Base-by-base conservation (phyloP, 2,888 invertebrate genomes). In the Timema podura region DNA sequence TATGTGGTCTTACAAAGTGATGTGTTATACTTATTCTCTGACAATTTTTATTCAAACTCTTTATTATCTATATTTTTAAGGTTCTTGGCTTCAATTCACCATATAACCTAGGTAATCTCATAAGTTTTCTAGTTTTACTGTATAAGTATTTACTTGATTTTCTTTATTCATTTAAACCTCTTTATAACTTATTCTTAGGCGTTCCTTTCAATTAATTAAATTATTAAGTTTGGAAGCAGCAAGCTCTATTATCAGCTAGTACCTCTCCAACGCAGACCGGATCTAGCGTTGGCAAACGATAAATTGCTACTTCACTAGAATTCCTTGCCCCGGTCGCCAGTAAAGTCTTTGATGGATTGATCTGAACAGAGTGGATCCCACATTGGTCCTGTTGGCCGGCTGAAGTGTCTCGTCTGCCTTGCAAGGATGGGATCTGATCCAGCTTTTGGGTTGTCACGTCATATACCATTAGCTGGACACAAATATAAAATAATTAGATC, bases 291-390 rank as follows among this genome's bases (percentile, higher is more conserved):
- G 97, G 97, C 76, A 98, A 83, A 77, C 92, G 87, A 78, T 91
- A 91, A 69, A 98, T 89, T 13, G 96, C 97, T 74, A 98, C 87
- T 82, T 97, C 96, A 79, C 95, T 93, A 0, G 95, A 94, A 81
- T 95, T 94, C 73, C 92, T 87, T 5, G 93, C 97, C 2, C 96
- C 96, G 0, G 97, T 97, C 59, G 96, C 96, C 72, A 98, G 81
- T 74, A 96, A 83, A 9, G 95, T 93, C 46, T 79, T 75, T 68
- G 96, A 96, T 15, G 97, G 96, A 83, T 98, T 98, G 73, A 97
- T 90, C 82, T 95, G 92, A 75, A 97, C 90, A 70, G 95, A 92
- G 84, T 98, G 96, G 75, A 98, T 93, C 16, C 97, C 97, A 77
- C 94, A 93, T 77, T 92, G 92, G 68, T 79, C 79, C 15, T 76